phyloP scores from a whole-genome alignment of 2,888 invertebrate genomes.

The Hymenopus coronatus region DNA sequence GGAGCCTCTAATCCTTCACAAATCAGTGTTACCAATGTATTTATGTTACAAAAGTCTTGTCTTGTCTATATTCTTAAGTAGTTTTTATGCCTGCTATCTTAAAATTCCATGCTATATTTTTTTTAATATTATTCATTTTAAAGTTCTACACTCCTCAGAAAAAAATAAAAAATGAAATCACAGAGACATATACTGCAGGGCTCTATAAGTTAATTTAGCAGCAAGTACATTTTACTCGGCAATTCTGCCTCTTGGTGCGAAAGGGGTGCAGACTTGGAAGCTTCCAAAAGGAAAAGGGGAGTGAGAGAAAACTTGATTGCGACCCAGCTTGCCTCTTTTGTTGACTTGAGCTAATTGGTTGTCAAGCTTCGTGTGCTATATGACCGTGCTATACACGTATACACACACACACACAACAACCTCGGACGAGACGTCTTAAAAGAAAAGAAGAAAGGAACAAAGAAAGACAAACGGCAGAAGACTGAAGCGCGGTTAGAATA shows the following conservation, averaged over 20 bases:
- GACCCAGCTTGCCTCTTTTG: not conserved
- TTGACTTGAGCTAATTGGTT: not conserved
- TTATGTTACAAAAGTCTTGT: too few relatives aligned
- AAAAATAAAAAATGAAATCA: too few relatives aligned
- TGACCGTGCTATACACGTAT: not conserved
- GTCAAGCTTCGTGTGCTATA: not conserved
- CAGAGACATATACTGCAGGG: too few relatives aligned
- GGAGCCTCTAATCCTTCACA: too few relatives aligned
- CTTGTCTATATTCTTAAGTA: too few relatives aligned
- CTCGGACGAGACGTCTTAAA: not conserved
- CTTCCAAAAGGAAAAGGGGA: not conserved
- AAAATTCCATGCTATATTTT: too few relatives aligned
- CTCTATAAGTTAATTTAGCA: not conserved
- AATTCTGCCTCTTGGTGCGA: not conserved
- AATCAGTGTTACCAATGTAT: too few relatives aligned
- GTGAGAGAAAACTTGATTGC: not conserved
- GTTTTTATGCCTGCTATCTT: too few relatives aligned
- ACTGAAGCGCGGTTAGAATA: not conserved
- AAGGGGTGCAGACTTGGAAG: not conserved
- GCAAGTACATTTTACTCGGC: not conserved
- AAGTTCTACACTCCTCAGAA: too few relatives aligned
- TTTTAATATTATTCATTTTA: too few relatives aligned
- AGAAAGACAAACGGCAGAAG: not conserved
- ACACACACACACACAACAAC: not conserved
- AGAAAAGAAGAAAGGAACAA: not conserved